These are phyloP conservation scores for Drosophila orosa DNA, from an alignment of 1,140 invertebrate species.

Conservation along the genomic window DNA sequence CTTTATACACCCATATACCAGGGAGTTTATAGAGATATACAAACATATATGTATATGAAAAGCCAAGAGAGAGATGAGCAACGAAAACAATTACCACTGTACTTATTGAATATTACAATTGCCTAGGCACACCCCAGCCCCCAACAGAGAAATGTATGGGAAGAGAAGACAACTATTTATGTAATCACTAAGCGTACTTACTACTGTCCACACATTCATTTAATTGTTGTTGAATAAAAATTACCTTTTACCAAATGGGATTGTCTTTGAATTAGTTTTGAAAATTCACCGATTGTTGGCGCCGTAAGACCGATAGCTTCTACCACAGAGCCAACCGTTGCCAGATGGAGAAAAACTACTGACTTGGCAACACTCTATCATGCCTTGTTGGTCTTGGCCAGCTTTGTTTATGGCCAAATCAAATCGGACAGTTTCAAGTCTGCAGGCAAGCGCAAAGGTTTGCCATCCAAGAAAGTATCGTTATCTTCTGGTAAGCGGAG, in stretches of 20 bases:
- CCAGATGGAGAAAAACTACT: too few species aligned
- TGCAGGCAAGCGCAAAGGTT: conserved; percentile 39
- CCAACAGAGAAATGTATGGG: conserved; percentile 33
- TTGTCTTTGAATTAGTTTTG: conserved; percentile 2
- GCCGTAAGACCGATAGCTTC: background rate
- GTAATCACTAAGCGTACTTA: conserved; percentile 79
- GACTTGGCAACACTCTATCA: conserved; percentile 11
- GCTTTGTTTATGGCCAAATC: conserved; percentile 36
- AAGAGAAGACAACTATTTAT: conserved; percentile 69
- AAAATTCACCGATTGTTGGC: conserved; percentile 22
- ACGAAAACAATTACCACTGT: conserved; percentile 80
- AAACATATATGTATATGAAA: conserved; percentile 24
- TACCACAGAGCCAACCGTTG: too few species aligned
- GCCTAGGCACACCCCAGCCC: conserved; percentile 44
- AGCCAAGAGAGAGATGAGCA: conserved; percentile 53
- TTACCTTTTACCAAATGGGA: conserved; percentile 69
- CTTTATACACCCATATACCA: conserved; percentile 62
- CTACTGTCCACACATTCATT: conserved; percentile 80
- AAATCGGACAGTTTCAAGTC: conserved; percentile 38
- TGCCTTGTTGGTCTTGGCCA: conserved; percentile 12
- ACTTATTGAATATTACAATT: conserved; percentile 76
- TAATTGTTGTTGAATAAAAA: conserved; percentile 81
- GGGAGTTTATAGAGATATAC: conserved; percentile 36
- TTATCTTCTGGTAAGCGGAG: conserved; percentile 30
- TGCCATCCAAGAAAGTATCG: background rate